Evolutionary conservation across 23 tunicate species (phyloP), one percentile per base, ranked within the genome.

Genomic region (Aplidium turbinatum): DNA sequence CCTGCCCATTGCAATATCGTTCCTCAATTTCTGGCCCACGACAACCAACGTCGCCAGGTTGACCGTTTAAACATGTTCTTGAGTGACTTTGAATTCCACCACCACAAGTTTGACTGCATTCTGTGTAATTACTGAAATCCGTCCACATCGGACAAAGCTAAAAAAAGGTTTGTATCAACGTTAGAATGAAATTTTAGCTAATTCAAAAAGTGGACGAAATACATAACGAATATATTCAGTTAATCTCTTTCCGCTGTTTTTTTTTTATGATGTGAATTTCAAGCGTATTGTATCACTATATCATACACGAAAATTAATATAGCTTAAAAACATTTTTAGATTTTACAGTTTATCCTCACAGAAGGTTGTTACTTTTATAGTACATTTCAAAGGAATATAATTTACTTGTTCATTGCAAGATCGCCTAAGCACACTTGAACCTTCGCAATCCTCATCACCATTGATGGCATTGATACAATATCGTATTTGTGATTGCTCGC

Each of bases 61-160:
- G 7, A 4, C 93, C 93, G 38, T 66, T 52, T 7, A 83, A 26
- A 39, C 95, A 82, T 0, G 0, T 40, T 20, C 89, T 80, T 34
- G 40, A 16, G 13, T 78, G 61, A 0, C 30, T 1, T 23, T 65
- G 80, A 22, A 38, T 72, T 6, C 97, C 97, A 13, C 79, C 82
- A 11, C 86, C 92, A 60, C 97, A 90, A 9, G 97, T 36, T 20
- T 52, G 63, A 36, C 78, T 71, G 53, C 97, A 90, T 4, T 27
- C 78, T 11, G 60, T 58, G 76, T 27, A 87, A 51, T 87, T 82
- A 1, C 72, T 36, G 58, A 51, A 90, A 3, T 42, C 50, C 6
- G 66, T 58, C 92, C 92, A 90, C 9, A 24, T 13, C n/a, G 97
- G 87, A 67, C 97, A 90, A 26, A 65, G 62, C 95, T 87, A 61